These are phyloP conservation scores for Erebia palarica DNA, from an alignment of 2,888 invertebrate genomes.

Conservation along the genomic window DNA sequence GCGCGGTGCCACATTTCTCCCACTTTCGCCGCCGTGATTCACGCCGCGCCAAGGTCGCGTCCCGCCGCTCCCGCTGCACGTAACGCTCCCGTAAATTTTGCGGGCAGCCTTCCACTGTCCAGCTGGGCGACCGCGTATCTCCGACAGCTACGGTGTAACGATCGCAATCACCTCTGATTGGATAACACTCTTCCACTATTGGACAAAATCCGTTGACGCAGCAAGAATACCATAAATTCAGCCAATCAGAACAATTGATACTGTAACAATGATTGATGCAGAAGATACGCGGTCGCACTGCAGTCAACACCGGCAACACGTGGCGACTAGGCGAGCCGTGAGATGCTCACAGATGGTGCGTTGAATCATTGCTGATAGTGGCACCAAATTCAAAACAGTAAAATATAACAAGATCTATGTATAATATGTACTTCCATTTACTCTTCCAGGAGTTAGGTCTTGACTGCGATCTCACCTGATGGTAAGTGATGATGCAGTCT, in stretches of 20 bases:
- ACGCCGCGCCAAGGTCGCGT: conserved; percentile 73
- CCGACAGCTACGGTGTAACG: too few relatives aligned
- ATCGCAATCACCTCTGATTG: too few relatives aligned
- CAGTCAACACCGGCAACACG: background rate
- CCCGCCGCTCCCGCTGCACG: conserved; percentile 66
- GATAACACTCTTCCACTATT: too few relatives aligned
- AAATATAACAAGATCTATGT: background rate
- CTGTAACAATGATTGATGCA: too few relatives aligned
- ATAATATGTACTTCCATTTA: background rate
- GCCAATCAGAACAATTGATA: too few relatives aligned
- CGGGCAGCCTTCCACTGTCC: conserved; percentile 19
- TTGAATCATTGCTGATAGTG: background rate
- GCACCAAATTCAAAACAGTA: background rate
- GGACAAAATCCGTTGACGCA: too few relatives aligned
- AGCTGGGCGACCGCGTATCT: too few relatives aligned
- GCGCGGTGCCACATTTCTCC: conserved; percentile 78
- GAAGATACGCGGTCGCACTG: too few relatives aligned
- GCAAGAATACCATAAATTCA: too few relatives aligned
- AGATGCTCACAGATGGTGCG: background rate
- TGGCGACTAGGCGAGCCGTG: background rate
- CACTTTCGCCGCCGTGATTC: conserved; percentile 81
- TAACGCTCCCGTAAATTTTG: conserved; percentile 50
- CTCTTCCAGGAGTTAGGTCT: too few relatives aligned
- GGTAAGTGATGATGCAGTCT: background rate
- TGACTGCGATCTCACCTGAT: too few relatives aligned